Evolutionary conservation across 1,140 invertebrate species (phyloP).

Genomic region (Mizuhopecten yessoensis): DNA sequence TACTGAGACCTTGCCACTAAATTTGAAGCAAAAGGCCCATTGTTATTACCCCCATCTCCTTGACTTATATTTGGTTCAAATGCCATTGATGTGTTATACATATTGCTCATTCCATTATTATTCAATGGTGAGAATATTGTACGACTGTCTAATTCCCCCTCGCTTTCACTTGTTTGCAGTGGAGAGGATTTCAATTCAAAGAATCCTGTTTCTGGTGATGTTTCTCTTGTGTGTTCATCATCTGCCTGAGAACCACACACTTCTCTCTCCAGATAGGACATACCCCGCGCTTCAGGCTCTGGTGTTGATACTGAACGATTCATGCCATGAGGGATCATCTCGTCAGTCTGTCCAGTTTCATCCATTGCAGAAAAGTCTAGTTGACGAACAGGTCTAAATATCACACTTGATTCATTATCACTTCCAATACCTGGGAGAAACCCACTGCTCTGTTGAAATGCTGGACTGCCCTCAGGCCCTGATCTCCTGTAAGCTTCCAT

Average conservation of each 20-base stretch:
- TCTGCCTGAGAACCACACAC: constrained; percentile 57
- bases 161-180: constrained; percentile 53
- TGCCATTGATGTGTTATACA: neutral
- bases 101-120: neutral
- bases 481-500: constrained; percentile 53
- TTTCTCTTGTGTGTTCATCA: constrained; percentile 50
- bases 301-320: constrained; percentile 53
- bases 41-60: neutral
- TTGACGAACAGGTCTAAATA: constrained; percentile 60
- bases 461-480: constrained; percentile 63
- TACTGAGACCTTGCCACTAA: neutral
- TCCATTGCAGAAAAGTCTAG: constrained; percentile 61
- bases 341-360: constrained; percentile 58
- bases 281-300: constrained; percentile 47
- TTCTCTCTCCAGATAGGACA: constrained; percentile 44
- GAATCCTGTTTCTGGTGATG: constrained; percentile 58
- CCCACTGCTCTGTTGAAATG: constrained; percentile 56
- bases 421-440: constrained; percentile 43
- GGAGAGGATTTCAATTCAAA: constrained; percentile 58
- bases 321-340: constrained; percentile 45
- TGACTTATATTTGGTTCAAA: constrained; percentile 20
- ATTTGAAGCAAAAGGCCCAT: neutral
- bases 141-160: constrained; percentile 58
- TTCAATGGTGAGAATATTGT: constrained; percentile 60
- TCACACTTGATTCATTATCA: constrained; percentile 60